phyloP scores from a whole-genome alignment of 2,888 invertebrate genomes.

The Andrena praecox region DNA sequence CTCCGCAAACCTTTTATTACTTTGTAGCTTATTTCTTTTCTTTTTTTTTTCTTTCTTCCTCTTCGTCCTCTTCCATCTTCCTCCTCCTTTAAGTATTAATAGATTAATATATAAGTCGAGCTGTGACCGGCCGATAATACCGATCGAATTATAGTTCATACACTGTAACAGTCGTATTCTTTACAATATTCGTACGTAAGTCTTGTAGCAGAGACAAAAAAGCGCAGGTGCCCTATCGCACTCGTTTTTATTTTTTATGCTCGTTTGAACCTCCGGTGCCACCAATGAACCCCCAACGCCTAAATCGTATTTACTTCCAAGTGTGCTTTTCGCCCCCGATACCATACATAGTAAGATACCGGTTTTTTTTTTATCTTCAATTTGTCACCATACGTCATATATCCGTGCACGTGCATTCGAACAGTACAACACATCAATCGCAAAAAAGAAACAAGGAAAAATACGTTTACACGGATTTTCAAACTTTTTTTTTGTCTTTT shows the following conservation, averaged over 20 bases:
- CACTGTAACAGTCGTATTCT: constrained; percentile 83
- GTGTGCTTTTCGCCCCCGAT: constrained; percentile 16
- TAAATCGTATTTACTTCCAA: constrained; percentile 38
- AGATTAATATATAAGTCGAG: constrained; percentile 82
- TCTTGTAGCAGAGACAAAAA: constrained; percentile 83
- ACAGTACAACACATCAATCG: constrained; percentile 39
- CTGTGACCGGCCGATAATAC: constrained; percentile 76
- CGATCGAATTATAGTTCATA: constrained; percentile 80
- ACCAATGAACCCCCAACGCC: constrained; percentile 58
- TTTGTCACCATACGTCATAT: constrained; percentile 9
- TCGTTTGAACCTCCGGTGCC: constrained; percentile 69
- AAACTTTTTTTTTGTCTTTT: neutral
- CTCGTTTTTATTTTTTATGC: constrained; percentile 66
- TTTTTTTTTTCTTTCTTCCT: constrained; percentile 77
- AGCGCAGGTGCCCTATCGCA: constrained; percentile 82
- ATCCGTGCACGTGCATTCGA: constrained; percentile 34
- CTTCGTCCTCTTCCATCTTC: constrained; percentile 77
- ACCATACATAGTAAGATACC: constrained; percentile 44
- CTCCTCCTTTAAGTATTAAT: constrained; percentile 78
- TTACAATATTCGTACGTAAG: constrained; percentile 83
- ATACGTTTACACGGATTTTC: constrained; percentile 18
- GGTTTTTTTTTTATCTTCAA: neutral
- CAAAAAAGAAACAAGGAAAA: constrained; percentile 34
- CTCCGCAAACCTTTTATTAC: constrained; percentile 82
- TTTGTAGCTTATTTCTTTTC: constrained; percentile 80